Conservation (phyloP, 30 jellyfish, hydroid and myxozoan species). For the Euphysa ruthae region DNA sequence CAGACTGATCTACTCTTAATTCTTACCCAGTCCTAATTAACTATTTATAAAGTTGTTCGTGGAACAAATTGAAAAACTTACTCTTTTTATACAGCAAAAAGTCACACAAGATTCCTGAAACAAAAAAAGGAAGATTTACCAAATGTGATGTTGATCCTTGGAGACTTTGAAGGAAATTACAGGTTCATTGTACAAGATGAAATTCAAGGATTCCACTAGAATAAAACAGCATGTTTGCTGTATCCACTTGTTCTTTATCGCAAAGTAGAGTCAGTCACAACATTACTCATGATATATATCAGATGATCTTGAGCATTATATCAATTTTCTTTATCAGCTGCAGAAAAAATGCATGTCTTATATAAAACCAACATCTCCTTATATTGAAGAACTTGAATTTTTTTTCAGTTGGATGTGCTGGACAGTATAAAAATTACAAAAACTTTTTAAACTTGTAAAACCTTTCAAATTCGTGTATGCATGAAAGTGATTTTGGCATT, state of each 20-base stretch:
- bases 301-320: background rate
- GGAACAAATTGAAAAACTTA: background rate
- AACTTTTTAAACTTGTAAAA: too few relatives aligned
- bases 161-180: background rate
- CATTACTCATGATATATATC: background rate
- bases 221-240: background rate
- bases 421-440: too few relatives aligned
- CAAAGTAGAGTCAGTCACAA: background rate
- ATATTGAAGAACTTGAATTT: too few relatives aligned
- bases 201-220: background rate
- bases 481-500: too few relatives aligned
- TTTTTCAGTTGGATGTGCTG: too few relatives aligned
- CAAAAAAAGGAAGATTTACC: background rate
- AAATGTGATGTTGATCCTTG: too few relatives aligned
- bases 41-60: background rate
- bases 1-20: too few relatives aligned
- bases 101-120: background rate
- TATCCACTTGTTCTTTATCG: background rate
- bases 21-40: too few relatives aligned
- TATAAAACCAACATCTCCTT: background rate
- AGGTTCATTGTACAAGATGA: background rate
- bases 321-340: background rate
- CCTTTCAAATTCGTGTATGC: too few relatives aligned
- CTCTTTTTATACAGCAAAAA: background rate
- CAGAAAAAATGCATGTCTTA: background rate